phyloP scores from a whole-genome alignment of 2,113 vertebrate species.

The Sylvia atricapilla region DNA sequence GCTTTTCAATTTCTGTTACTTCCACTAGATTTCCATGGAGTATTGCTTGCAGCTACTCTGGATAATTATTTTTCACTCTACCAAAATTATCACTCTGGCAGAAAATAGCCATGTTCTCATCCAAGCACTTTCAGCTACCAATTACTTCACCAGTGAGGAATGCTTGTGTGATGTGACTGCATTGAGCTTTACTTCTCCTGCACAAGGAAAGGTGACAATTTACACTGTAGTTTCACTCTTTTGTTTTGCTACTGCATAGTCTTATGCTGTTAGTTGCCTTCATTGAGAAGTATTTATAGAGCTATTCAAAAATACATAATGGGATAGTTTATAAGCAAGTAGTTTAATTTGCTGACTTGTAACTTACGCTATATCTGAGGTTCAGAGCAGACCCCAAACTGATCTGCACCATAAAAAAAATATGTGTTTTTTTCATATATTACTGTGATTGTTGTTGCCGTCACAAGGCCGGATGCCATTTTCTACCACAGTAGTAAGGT shows the following conservation, averaged over 20 bases:
- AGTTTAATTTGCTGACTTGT: background rate
- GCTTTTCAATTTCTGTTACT: background rate
- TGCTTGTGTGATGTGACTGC: background rate
- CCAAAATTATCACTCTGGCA: background rate
- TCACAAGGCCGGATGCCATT: background rate
- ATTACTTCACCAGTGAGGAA: background rate
- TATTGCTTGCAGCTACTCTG: background rate
- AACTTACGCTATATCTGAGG: background rate
- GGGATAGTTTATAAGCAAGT: background rate
- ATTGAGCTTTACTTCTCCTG: background rate
- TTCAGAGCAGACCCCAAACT: background rate
- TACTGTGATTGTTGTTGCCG: background rate
- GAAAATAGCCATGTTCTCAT: background rate
- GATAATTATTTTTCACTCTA: background rate
- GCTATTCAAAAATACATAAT: background rate
- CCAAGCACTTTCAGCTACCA: background rate
- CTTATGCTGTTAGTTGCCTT: background rate
- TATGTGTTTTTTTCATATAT: background rate
- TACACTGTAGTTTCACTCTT: background rate
- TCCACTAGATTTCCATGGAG: background rate
- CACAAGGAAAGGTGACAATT: background rate
- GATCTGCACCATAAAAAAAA: background rate
- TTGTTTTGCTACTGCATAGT: background rate
- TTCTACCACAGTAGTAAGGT: background rate
- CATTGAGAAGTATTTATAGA: background rate